Conservation (phyloP, 2,113 vertebrate genomes). For the Ciconia maguari region DNA sequence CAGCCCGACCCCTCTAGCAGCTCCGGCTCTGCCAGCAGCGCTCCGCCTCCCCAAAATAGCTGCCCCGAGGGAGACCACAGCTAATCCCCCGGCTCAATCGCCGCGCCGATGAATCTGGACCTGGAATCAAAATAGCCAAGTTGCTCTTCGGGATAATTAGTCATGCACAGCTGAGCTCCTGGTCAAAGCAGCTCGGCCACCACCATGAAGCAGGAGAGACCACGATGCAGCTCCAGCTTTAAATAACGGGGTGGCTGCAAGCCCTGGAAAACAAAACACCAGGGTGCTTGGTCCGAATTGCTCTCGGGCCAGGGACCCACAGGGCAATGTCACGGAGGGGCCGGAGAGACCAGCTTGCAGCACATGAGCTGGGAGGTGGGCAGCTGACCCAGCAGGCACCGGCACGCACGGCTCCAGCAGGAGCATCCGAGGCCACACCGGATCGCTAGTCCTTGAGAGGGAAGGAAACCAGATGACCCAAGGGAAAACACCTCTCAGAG, state of each 20-base stretch:
- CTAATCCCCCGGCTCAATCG: background rate
- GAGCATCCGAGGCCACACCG: background rate
- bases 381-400: background rate
- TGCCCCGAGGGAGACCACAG: background rate
- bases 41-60: background rate
- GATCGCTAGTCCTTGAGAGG: background rate
- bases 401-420: background rate
- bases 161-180: background rate
- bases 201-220: background rate
- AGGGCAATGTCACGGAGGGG: fast-evolving
- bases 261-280: background rate
- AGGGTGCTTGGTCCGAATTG: background rate
- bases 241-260: background rate
- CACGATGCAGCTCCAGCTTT: background rate
- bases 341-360: background rate
- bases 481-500: background rate
- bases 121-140: background rate
- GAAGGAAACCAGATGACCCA: background rate
- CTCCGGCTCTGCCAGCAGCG: background rate
- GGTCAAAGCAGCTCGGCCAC: background rate
- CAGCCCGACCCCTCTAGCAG: background rate
- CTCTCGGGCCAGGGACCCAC: background rate
- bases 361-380: background rate
- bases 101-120: background rate
- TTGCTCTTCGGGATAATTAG: background rate